These are phyloP conservation scores for Pseudolycoriella hygida DNA, from an alignment of 2,888 invertebrate genomes.

Conservation along the genomic window DNA sequence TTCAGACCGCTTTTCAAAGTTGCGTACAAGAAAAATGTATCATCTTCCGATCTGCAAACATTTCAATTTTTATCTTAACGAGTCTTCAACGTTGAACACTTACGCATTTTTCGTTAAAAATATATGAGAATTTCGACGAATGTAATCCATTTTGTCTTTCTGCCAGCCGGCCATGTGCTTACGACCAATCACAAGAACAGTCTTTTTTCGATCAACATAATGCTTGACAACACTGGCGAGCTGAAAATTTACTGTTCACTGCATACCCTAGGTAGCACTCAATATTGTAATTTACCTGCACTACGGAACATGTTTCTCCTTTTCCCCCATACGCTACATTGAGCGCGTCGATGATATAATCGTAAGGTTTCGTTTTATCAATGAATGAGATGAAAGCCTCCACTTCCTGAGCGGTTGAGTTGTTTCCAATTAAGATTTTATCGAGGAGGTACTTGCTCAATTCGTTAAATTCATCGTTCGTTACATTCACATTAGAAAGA, in stretches of 20 bases:
- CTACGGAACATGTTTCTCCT: no score
- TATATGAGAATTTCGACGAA: conserved; percentile 35
- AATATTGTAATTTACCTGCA: no score
- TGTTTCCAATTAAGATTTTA: conserved; percentile 48
- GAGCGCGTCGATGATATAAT: conserved; percentile 69
- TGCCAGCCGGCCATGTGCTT: conserved; percentile 59
- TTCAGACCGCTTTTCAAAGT: conserved; percentile 52
- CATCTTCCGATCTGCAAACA: conserved; percentile 53
- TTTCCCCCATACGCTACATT: conserved; percentile 51
- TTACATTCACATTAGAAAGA: conserved; percentile 35
- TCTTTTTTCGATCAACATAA: conserved; percentile 37
- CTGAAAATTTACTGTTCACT: conserved; percentile 12
- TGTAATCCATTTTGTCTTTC: conserved; percentile 32
- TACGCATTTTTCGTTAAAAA: conserved; percentile 56
- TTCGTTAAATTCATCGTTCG: conserved; percentile 39
- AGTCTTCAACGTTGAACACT: conserved; percentile 22
- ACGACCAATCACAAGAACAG: conserved; percentile 53
- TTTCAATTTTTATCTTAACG: neutral
- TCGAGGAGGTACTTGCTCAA: conserved; percentile 44
- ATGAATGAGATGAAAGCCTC: conserved; percentile 44
- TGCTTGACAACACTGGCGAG: conserved; percentile 36
- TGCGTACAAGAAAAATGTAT: conserved; percentile 70
- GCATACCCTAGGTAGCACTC: no score
- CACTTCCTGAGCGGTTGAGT: conserved; percentile 59
- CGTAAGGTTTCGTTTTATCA: conserved; percentile 45